phyloP scores from a whole-genome alignment of 2,797 vertebrate species.

The Hypotaenidia okinawae region DNA sequence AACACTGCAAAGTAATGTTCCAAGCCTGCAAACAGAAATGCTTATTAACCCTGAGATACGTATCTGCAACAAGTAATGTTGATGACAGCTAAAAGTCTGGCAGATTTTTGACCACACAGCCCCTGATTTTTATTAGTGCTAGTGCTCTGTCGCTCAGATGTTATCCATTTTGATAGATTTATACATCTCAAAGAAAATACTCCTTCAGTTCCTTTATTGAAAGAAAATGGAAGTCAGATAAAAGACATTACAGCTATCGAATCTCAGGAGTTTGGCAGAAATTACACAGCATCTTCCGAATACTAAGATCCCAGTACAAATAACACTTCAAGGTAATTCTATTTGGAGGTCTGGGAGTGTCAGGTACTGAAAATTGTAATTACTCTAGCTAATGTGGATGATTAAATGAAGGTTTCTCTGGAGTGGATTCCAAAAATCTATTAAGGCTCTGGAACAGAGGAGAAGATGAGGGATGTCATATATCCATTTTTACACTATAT shows the following conservation, averaged over 20 bases:
- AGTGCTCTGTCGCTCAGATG: slow-evolving; percentile 24
- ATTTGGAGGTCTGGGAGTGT: slow-evolving; percentile 39
- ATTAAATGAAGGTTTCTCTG: slow-evolving; percentile 53
- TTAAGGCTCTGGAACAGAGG: not conserved
- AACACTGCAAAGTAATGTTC: not conserved
- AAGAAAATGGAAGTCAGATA: slow-evolving; percentile 74
- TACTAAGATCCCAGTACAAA: slow-evolving; percentile 58
- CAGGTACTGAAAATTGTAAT: slow-evolving; percentile 71
- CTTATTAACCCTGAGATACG: not conserved
- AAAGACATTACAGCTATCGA: slow-evolving; percentile 51
- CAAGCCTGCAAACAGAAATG: not conserved
- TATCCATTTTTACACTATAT: not conserved
- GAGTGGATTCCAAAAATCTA: slow-evolving; percentile 3
- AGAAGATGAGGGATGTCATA: not conserved
- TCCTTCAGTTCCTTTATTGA: slow-evolving; percentile 58
- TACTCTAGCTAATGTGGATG: slow-evolving; percentile 64
- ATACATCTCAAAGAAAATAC: slow-evolving; percentile 60
- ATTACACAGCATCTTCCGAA: slow-evolving; percentile 57
- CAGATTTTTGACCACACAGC: slow-evolving; percentile 8
- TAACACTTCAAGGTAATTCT: slow-evolving; percentile 63
- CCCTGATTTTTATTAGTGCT: slow-evolving; percentile 44
- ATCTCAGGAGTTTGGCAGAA: slow-evolving; percentile 57
- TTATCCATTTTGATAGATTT: slow-evolving; percentile 53
- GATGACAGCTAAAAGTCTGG: not conserved
- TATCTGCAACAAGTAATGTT: not conserved